Conservation (phyloP, 2,797 vertebrate species). For the Coregonus ussuriensis region DNA sequence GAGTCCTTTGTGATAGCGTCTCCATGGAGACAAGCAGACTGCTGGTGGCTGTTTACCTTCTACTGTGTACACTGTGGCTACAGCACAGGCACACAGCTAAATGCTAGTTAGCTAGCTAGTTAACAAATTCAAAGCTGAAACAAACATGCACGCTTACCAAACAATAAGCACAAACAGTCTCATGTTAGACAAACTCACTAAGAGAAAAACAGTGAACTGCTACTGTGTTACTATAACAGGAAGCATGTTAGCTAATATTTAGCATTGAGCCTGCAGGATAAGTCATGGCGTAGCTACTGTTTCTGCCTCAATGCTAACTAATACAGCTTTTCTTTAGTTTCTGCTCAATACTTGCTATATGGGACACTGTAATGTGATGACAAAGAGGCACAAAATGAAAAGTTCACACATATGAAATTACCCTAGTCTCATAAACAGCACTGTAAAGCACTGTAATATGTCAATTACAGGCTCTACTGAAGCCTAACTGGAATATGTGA, state of each 20-base stretch:
- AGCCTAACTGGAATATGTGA: not conserved
- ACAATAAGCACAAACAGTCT: slow-evolving; percentile 5
- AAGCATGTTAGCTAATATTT: not conserved
- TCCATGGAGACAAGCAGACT: slow-evolving; percentile 64
- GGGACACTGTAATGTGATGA: slow-evolving; percentile 34
- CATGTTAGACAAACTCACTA: not conserved
- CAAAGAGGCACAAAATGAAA: slow-evolving; percentile 30
- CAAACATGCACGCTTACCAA: slow-evolving; percentile 11
- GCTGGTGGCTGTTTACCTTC: slow-evolving; percentile 58
- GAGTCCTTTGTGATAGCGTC: slow-evolving; percentile 74
- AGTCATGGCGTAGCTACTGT: slow-evolving; percentile 42
- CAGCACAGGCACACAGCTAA: slow-evolving; percentile 48
- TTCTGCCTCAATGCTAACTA: slow-evolving; percentile 39
- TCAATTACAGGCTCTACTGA: not conserved
- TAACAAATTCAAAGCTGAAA: slow-evolving; percentile 28
- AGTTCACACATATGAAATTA: slow-evolving; percentile 46
- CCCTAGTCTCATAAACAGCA: slow-evolving; percentile 42
- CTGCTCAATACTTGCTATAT: slow-evolving; percentile 42
- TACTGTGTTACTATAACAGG: slow-evolving; percentile 19
- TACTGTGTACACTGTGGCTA: slow-evolving; percentile 55
- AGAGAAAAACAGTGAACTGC: slow-evolving; percentile 7
- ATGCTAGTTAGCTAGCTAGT: slow-evolving; percentile 14
- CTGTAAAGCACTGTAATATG: slow-evolving; percentile 1
- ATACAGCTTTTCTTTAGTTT: slow-evolving; percentile 58
- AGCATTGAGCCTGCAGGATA: slow-evolving; percentile 18